phyloP scores from a whole-genome alignment of 2,888 invertebrate genomes.

The Seira musarum region DNA sequence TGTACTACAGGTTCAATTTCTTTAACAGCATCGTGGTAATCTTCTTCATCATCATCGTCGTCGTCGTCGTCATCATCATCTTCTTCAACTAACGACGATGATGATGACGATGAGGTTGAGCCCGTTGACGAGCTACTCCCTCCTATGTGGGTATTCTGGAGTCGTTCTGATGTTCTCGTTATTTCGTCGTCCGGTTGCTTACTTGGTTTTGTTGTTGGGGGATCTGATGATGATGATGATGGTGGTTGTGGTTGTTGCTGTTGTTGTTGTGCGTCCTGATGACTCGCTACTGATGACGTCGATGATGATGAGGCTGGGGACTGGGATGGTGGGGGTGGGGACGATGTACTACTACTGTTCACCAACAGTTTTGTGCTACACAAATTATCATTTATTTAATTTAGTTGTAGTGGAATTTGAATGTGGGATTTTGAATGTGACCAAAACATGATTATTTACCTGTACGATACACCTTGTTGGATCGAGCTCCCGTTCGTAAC shows the following conservation, averaged over 20 bases:
- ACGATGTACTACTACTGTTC: not conserved
- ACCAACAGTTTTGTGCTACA: constrained; percentile 14
- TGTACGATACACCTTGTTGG: constrained; percentile 19
- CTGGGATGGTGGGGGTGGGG: not conserved
- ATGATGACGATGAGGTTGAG: not conserved
- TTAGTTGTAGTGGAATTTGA: no score
- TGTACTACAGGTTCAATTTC: not conserved
- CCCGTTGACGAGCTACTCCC: no score
- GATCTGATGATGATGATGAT: not conserved
- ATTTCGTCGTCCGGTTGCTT: constrained; percentile 11
- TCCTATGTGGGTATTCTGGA: no score
- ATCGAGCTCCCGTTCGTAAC: not conserved
- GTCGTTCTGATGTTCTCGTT: no score
- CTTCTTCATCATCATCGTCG: constrained; percentile 5
- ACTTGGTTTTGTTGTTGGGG: no score
- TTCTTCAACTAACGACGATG: constrained; percentile 8
- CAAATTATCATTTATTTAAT: no score
- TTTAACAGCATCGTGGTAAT: constrained; percentile 65
- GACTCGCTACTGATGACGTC: not conserved
- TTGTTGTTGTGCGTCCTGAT: no score
- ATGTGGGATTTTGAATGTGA: not conserved
- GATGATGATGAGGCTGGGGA: no score
- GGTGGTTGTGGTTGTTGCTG: not conserved
- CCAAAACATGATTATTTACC: not conserved
- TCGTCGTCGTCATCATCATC: constrained; percentile 14